A percentile compares a stretch with the other conserved stretches of the same genome.
These are phyloP conservation scores for Vulpes ferrilata DNA, from an alignment of 2,113 vertebrate genomes.

Conservation along the genomic window DNA sequence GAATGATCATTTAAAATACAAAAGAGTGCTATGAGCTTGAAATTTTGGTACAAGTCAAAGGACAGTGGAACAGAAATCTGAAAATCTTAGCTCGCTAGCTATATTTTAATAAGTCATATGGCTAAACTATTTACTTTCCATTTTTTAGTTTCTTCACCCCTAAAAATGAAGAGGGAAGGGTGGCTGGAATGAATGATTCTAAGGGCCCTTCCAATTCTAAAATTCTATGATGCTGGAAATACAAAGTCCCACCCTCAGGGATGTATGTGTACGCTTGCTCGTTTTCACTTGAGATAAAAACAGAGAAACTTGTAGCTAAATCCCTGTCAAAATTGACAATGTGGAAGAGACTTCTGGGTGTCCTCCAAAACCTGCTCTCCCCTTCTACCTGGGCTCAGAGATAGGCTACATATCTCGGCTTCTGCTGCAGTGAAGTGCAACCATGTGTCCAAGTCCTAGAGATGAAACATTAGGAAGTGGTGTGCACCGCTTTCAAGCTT, in stretches of 20 bases:
- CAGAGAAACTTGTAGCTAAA: constrained; percentile 31
- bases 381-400: background rate
- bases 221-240: background rate
- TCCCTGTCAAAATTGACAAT: background rate
- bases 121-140: background rate
- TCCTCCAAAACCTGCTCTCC: background rate
- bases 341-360: background rate
- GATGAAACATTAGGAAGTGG: background rate
- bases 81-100: background rate
- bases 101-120: background rate
- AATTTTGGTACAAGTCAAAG: constrained; percentile 22
- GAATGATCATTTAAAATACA: constrained; percentile 26
- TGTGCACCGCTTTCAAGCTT: background rate
- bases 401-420: background rate
- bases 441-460: background rate
- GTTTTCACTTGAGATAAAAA: constrained; percentile 43
- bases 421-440: background rate
- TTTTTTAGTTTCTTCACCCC: background rate
- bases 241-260: background rate
- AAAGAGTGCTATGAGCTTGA: background rate
- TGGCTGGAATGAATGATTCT: background rate
- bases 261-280: background rate
- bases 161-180: background rate
- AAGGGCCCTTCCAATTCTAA: background rate
- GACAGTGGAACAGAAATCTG: background rate